Evolutionary conservation across 2,888 invertebrate species (phyloP), one percentile per base, ranked within the genome.

Genomic region (Megaustenia siamemsis): DNA sequence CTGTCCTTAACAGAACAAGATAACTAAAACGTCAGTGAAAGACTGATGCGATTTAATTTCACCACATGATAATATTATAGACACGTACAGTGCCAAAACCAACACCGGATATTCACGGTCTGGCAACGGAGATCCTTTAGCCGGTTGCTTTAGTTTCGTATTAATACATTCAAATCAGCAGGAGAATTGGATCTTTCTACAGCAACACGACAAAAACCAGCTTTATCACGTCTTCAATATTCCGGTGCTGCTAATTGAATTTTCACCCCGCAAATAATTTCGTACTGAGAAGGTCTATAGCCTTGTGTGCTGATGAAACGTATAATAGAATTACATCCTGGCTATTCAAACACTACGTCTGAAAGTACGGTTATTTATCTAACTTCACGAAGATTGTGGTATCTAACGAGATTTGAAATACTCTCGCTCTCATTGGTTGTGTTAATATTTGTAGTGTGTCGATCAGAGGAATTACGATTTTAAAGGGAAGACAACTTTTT

Each of bases 61-160:
- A 76, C 76, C 76, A 35, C 12, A 24, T 53, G 56, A 56, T 76
- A 76, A 28, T 56, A 76, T 76, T 35, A 53, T 32, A n/a, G 24
- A 21, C 18, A 28, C 21, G 38, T 32, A 18, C 76, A 35, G 35
- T 43, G 49, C 32, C 32, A 56, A 38, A 32, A 1, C 5, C n/a
- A 32, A 76, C 56, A 76, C 76, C 76, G 56, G 45, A n/a, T 73
- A 73, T 45, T 12, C 12, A 8, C 3, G n/a, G 76, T 56, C 56
- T 49, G 15, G 35, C 53, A 53, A 38, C 4, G 53, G 75, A 28
- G 12, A 12, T 21, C 21, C 56, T 56, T 15, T 8, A 56, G 4
- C 21, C n/a, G n/a, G n/a, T n/a, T n/a, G 12, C 12, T 8, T 56
- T 56, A 56, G 56, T 21, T 21, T 56, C 12, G 4, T 56, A 4